Conservation (phyloP, 2,888 invertebrate genomes). For the Branchellion lobata region DNA sequence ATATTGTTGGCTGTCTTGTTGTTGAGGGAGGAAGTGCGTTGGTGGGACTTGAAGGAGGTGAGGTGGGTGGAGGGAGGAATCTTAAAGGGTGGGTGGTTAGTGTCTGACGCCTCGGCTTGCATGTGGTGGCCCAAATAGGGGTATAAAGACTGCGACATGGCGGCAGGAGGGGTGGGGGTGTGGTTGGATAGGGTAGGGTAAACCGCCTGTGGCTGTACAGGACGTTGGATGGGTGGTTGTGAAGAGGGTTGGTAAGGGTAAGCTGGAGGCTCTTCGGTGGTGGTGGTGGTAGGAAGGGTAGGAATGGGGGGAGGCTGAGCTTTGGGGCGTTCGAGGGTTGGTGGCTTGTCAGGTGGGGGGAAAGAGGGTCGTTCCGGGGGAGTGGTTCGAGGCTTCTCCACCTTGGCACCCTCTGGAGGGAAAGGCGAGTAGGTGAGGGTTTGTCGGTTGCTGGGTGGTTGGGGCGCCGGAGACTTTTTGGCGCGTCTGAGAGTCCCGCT, state of each 20-base stretch:
- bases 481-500: background rate
- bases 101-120: background rate
- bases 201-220: background rate
- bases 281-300: background rate
- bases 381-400: background rate
- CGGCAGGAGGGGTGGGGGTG: background rate
- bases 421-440: background rate
- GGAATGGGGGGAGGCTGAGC: background rate
- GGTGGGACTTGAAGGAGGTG: conserved; percentile 9
- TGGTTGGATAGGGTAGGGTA: background rate
- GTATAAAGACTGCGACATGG: conserved; percentile 6
- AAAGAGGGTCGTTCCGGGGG: conserved; percentile 2
- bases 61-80: background rate
- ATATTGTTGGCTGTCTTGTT: background rate
- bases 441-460: background rate
- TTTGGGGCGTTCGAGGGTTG: background rate
- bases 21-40: background rate
- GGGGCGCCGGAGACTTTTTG: background rate
- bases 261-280: background rate
- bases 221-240: background rate
- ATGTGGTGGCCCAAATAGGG: background rate
- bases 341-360: conserved; percentile 7
- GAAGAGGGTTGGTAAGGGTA: conserved; percentile 9
- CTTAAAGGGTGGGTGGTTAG: background rate
- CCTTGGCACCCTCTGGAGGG: background rate